Evolutionary conservation across 2,113 vertebrate genomes (phyloP).

Genomic region (Vidua macroura): DNA sequence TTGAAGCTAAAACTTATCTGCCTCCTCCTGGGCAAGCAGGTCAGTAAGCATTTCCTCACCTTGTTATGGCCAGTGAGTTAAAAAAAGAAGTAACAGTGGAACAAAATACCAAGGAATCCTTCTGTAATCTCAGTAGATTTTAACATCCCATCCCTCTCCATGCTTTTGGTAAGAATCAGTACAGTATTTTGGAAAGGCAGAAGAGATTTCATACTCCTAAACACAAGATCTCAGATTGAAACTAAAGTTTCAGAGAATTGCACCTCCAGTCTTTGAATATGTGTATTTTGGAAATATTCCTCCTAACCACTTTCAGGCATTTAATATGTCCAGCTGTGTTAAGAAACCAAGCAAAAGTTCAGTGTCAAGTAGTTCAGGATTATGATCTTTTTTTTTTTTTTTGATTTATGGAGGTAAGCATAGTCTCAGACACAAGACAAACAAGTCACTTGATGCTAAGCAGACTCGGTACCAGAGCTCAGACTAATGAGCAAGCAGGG

Average conservation of each 20-base stretch:
- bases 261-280: background rate
- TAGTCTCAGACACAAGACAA: constrained; percentile 57
- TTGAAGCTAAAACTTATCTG: background rate
- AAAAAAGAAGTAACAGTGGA: background rate
- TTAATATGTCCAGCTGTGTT: background rate
- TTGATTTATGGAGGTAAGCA: constrained; percentile 52
- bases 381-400: constrained; percentile 7
- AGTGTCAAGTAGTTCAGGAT: constrained; percentile 18
- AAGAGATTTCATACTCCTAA: background rate
- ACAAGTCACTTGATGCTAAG: constrained; percentile 64
- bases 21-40: background rate
- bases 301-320: background rate
- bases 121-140: background rate
- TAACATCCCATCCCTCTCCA: background rate
- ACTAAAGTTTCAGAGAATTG: background rate
- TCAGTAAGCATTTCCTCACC: background rate
- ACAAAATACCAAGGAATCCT: background rate
- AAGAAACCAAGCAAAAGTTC: constrained; percentile 24
- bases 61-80: background rate
- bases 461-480: constrained; percentile 54
- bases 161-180: background rate
- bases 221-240: background rate
- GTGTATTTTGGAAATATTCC: constrained; percentile 28
- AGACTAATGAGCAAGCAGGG: constrained; percentile 42
- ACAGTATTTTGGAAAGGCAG: background rate